phyloP scores from a whole-genome alignment of 2,797 vertebrate species.

The Fistularia commersonii region DNA sequence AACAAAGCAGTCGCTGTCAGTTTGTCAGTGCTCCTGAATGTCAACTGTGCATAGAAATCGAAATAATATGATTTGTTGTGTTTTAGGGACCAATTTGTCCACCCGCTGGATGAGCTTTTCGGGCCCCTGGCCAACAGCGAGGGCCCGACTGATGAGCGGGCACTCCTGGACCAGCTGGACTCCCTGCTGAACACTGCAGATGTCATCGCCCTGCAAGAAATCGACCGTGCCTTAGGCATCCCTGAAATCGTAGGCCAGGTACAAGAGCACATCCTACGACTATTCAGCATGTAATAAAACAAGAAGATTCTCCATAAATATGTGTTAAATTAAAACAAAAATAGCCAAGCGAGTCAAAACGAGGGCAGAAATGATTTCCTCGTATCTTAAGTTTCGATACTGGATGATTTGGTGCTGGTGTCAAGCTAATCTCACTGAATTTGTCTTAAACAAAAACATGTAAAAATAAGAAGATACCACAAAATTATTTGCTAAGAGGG shows the following conservation, averaged over 20 bases:
- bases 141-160: conserved; percentile 89
- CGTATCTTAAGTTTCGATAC: too few species aligned
- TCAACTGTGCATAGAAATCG: not conserved
- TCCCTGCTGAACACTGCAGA: conserved; percentile 92
- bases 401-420: too few species aligned
- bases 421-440: too few species aligned
- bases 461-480: too few species aligned
- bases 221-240: conserved; percentile 95
- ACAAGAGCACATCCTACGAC: conserved; percentile 8
- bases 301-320: too few species aligned
- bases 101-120: conserved; percentile 87
- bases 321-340: too few species aligned
- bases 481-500: too few species aligned
- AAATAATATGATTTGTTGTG: conserved; percentile 12
- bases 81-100: conserved; percentile 82
- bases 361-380: too few species aligned
- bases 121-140: conserved; percentile 83
- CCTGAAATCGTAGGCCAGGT: conserved; percentile 97
- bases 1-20: too few species aligned
- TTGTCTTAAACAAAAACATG: too few species aligned
- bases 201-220: conserved; percentile 90
- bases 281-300: too few species aligned
- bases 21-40: not conserved
- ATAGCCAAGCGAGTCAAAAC: too few species aligned
- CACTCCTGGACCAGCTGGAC: conserved; percentile 92